These are phyloP conservation scores for Amphiduros pacificus DNA, from an alignment of 2,888 invertebrate species.

Conservation along the genomic window DNA sequence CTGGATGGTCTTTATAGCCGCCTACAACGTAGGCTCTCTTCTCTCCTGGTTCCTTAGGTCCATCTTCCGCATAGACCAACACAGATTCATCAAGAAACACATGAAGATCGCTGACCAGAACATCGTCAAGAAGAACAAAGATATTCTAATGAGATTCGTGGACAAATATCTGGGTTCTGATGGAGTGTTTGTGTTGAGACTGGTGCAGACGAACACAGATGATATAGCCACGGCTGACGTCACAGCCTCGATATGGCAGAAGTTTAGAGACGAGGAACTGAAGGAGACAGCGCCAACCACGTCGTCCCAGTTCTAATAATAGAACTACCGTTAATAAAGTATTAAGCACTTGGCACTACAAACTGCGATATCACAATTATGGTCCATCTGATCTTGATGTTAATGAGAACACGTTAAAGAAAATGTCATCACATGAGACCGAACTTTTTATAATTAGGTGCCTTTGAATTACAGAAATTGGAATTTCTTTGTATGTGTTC, in stretches of 20 bases:
- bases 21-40: slow-evolving; percentile 16
- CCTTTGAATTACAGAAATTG: no score
- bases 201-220: slow-evolving; percentile 10
- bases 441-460: no score
- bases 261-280: background rate
- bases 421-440: no score
- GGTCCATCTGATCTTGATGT: no score
- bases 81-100: background rate
- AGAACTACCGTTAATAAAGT: background rate
- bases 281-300: background rate
- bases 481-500: no score
- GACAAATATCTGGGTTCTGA: slow-evolving; percentile 4
- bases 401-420: no score
- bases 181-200: slow-evolving; percentile 13
- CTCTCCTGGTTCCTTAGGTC: background rate
- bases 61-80: background rate
- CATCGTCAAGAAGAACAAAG: slow-evolving; percentile 17
- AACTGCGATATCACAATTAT: no score
- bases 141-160: slow-evolving; percentile 41
- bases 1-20: slow-evolving; percentile 61
- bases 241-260: slow-evolving; percentile 5
- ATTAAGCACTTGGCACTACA: background rate
- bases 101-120: background rate
- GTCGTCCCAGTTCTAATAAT: background rate
- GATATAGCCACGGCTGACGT: slow-evolving; percentile 2